Base-by-base conservation (phyloP, 2,888 invertebrate species). In the Tenthredo amoena region DNA sequence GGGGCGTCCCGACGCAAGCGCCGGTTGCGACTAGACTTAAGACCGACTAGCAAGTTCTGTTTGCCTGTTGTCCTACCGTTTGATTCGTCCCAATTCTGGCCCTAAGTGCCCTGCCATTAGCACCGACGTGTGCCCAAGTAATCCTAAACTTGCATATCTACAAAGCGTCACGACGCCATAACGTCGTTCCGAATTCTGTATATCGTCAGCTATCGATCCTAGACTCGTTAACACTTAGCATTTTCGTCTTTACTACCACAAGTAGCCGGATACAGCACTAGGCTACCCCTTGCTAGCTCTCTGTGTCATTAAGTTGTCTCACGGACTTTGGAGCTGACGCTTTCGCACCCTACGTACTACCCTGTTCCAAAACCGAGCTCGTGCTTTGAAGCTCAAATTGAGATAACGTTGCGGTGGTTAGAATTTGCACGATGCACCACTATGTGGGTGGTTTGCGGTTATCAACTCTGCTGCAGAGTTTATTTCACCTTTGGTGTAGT, bases 371-470 rank as follows among this genome's bases (percentile, higher is more conserved):
- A 92, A 91, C 89, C 90, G 91, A 90, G 91, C 88, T 87, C 84
- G 87, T 89, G 90, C 92, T 92, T 92, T 92, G 92, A 92, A 92
- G 91, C 91, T 92, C 91, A 88, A 91, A 90, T 91, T 89, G 88
- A 88, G 89, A 90, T 90, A 68, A 68, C 47, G 68, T 81, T 81
- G 37, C 81, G 58, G 81, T 81, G 12, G 81, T 81, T 81, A 62
- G 40, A 81, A 34, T 62, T 81, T 21, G 1, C 62, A 12, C 81
- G 62, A 62, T 62, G 21, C 40, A 37, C 62, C 58, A 62, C 40
- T 62, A 37, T 5, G 40, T 50, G 62, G n/a, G 21, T 81, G 21
- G 58, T 81, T 40, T 81, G 58, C 40, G 58, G 40, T 81, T 37
- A 62, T 15, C 15, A 21, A 77, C 77, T n/a, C 5, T 50, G n/a